Base-by-base conservation (phyloP, 2,888 invertebrate genomes). In the Aphidius colemani region DNA sequence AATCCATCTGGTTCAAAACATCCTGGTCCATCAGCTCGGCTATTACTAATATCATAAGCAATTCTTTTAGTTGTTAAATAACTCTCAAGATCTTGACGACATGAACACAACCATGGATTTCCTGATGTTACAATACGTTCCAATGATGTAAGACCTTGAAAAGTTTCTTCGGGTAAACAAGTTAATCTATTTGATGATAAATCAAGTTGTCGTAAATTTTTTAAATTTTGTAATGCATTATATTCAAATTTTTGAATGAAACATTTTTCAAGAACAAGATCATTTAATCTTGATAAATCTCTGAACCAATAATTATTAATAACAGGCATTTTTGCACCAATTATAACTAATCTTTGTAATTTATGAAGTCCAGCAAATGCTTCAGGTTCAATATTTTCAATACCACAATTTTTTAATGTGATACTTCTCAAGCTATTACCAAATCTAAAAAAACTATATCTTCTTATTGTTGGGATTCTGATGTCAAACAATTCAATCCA, bases 291-390 rank as follows among this genome's bases (percentile, higher is more conserved):
- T 0, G 66, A 64, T 1, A 78, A 72, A 66, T 76, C 76, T 10
- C 69, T 53, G 59, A 78, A 77, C 76, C 75, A 78, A 39, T 69
- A 66, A 8, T 66, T 66, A 2, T 66, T 64, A 6, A 75, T 58
- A 2, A 55, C 53, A 0, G 64, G 39, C 11, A 78, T 67, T 9
- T 53, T 56, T 41, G 76, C 78, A 6, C 74, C 74, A 8, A 69
- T 63, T 7, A 78, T 56, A 2, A 70, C 65, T 0, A 78, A 66
- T 4, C 73, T 66, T 56, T 75, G 70, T 7, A 78, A 57, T 59
- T 73, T 74, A 30, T 76, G 71, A 18, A 78, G 67, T 4, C 78
- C 78, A 0, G 76, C 78, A 43, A 78, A 76, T 6, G 75, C 73
- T n/a, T 66, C 72, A 6, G 63, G 64, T 50, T 78, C 76, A 55